phyloP scores from a whole-genome alignment of 2,113 vertebrate genomes.

The Amphiprion ocellaris region DNA sequence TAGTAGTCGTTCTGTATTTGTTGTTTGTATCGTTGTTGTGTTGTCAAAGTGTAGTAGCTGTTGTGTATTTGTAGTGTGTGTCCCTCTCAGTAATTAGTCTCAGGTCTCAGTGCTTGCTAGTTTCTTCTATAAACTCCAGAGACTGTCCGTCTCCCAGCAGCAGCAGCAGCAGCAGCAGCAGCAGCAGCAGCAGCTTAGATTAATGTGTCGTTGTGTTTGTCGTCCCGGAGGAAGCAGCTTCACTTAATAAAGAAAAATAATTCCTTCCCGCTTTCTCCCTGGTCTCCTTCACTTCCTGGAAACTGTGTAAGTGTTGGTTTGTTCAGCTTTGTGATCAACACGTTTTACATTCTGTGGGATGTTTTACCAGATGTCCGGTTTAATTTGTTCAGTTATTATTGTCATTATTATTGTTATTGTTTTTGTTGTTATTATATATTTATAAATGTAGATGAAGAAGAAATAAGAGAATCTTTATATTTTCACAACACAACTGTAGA shows the following conservation, averaged over 20 bases:
- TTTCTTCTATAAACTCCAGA: conserved; percentile 55
- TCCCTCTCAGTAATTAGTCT: conserved; percentile 76
- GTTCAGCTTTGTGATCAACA: neutral
- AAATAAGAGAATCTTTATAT: too few relatives aligned
- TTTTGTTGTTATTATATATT: too few relatives aligned
- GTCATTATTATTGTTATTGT: too few relatives aligned
- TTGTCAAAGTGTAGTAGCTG: conserved; percentile 33
- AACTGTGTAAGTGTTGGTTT: conserved; percentile 11
- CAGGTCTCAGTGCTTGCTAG: too few relatives aligned
- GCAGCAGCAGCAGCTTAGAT: conserved; percentile 83
- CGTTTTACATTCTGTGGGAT: too few relatives aligned
- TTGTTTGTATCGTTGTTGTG: conserved; percentile 25
- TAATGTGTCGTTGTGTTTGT: conserved; percentile 96
- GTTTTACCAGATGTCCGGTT: too few relatives aligned
- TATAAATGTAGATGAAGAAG: too few relatives aligned
- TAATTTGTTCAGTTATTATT: too few relatives aligned
- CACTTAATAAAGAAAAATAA: conserved; percentile 99
- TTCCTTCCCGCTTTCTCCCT: conserved; percentile 86
- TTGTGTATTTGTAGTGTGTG: conserved; percentile 21
- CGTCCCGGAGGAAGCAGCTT: conserved; percentile 89
- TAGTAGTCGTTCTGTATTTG: too few relatives aligned
- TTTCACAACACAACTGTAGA: too few relatives aligned
- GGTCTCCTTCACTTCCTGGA: conserved; percentile 31
- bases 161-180: conserved; percentile 21
- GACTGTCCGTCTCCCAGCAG: conserved; percentile 21